Evolutionary conservation across 1,140 invertebrate genomes (phyloP), one percentile per base, ranked within the genome.

Genomic region (Neodiprion fabricii): DNA sequence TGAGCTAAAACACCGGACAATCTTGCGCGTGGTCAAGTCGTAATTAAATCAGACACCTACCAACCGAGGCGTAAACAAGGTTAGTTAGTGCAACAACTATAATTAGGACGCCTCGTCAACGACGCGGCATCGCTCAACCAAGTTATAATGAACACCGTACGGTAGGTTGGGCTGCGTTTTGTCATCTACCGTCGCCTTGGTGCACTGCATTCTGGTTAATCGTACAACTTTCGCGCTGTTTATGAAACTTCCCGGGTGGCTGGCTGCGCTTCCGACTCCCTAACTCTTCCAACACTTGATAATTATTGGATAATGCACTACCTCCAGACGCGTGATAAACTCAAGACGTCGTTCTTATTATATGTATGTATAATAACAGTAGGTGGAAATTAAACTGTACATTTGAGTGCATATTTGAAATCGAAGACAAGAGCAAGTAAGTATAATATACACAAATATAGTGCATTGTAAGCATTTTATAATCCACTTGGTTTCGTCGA

Each of bases 41-140:
- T 79, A 82, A 82, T 82, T 82, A 82, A 82, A 82, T 82, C 77
- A 78, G 67, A 61, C 53, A 61, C 53, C 53, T 61, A 61, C 53
- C 53, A 61, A 61, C 53, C 72, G 74, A 49, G 72, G 21, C 72
- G 81, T 81, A 85, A 85, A 83, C 84, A 85, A 85, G 84, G 83
- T 84, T 85, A 85, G 84, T 85, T 85, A 85, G 84, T 79, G 79
- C 82, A 84, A 84, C 84, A 81, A 81, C 78, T 84, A 85, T 85
- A 85, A 85, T 85, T 85, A 83, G 84, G 79, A 80, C 77, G 77
- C 75, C 83, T 78, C 82, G 84, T 84, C 83, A 83, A 82, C 83
- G 81, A 80, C 79, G 83, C 76, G 76, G 76, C 75, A 83, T 82
- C 80, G 76, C 79, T 79, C 79, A 80, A 69, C 75, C 75, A 83